A percentile compares a stretch with the other conserved stretches of the same genome.
Evolutionary conservation across 2,113 vertebrate species (phyloP).

Genomic region (Cricetomys ansorgei): DNA sequence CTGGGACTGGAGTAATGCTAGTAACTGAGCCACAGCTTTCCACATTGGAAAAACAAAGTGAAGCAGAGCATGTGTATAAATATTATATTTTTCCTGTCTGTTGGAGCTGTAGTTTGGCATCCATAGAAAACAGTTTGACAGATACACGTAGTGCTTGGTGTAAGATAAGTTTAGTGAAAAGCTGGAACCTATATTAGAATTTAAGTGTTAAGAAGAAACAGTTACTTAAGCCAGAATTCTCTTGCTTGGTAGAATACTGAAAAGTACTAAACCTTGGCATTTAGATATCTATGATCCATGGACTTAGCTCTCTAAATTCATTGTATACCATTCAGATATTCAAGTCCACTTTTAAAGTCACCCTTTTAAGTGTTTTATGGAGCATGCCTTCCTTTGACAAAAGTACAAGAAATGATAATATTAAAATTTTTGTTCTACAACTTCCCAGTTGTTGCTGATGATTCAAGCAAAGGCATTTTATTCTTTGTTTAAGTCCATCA

Average conservation of each 20-base stretch:
- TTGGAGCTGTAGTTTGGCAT: neutral
- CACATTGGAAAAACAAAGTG: neutral
- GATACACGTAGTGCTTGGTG: no score
- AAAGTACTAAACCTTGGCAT: neutral
- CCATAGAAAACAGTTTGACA: neutral
- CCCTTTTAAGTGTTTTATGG: neutral
- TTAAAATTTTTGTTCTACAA: neutral
- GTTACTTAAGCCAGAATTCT: neutral
- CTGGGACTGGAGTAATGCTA: neutral
- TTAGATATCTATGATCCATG: neutral
- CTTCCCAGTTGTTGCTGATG: no score
- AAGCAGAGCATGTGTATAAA: neutral
- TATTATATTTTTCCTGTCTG: neutral
- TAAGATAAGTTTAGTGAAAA: neutral
- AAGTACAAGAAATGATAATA: neutral
- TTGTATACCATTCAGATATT: neutral
- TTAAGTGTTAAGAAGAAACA: neutral
- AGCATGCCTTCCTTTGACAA: neutral
- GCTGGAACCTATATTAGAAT: neutral
- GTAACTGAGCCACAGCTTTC: neutral
- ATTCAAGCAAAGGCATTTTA: no score
- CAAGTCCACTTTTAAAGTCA: slow-evolving; percentile 27
- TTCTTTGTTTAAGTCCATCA: no score
- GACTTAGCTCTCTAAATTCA: slow-evolving; percentile 13
- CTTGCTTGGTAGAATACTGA: neutral